Percentiles rank a stretch among this genome's conserved stretches.
Conservation (phyloP, 1,140 invertebrate species). For the Musca vetustissima region DNA sequence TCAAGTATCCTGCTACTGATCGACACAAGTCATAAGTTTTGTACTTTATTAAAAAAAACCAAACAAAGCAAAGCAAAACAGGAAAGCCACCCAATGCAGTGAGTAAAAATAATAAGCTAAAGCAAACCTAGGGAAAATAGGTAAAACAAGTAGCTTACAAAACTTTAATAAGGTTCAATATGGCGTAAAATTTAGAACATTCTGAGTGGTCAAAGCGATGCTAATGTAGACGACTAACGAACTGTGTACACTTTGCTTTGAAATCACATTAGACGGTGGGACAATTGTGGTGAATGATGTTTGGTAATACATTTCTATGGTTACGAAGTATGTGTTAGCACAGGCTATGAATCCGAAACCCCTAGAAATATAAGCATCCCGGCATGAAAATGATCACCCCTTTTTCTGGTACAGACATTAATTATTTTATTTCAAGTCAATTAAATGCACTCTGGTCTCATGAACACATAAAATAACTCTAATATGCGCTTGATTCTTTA, state of each 20-base stretch:
- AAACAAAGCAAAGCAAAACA: not conserved
- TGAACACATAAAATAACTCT: too few species aligned
- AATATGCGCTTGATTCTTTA: too few species aligned
- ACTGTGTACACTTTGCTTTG: not conserved
- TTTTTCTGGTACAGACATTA: too few species aligned
- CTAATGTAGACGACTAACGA: constrained; percentile 10
- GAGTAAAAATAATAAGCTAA: constrained; percentile 6
- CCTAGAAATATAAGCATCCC: too few species aligned
- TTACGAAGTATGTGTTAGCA: too few species aligned
- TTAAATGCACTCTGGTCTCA: too few species aligned
- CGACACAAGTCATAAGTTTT: constrained; percentile 26
- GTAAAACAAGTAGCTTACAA: constrained; percentile 5
- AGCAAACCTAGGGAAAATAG: not conserved
- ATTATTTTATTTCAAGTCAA: too few species aligned
- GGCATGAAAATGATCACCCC: too few species aligned
- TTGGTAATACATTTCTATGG: too few species aligned
- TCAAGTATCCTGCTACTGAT: constrained; percentile 24
- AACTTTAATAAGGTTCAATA: constrained; percentile 26
- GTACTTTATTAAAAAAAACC: constrained; percentile 10
- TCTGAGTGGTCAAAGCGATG: constrained; percentile 21
- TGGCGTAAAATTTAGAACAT: constrained; percentile 25
- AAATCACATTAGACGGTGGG: too few species aligned
- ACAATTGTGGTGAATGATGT: too few species aligned
- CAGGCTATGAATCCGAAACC: too few species aligned
- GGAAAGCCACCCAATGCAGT: constrained; percentile 4